Conservation (phyloP, 2,113 vertebrate species). For the Hystrix cristata region DNA sequence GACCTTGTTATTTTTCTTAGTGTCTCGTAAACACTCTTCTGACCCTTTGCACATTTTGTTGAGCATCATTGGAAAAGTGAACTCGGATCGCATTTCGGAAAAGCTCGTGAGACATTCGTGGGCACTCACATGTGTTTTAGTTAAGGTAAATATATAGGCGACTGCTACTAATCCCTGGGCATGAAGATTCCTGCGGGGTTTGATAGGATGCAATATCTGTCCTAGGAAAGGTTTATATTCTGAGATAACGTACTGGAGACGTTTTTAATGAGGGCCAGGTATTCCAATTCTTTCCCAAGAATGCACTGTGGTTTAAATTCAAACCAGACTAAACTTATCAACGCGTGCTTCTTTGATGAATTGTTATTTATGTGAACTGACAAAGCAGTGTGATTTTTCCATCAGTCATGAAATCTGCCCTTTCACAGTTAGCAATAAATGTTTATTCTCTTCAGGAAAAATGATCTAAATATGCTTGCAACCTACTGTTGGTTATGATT, state of each 20-base stretch:
- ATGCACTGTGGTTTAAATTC: constrained; percentile 83
- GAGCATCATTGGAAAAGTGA: not conserved
- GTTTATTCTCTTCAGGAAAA: constrained; percentile 72
- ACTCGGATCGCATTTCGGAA: constrained; percentile 9
- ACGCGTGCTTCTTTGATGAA: constrained; percentile 83
- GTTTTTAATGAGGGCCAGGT: constrained; percentile 81
- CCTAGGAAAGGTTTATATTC: constrained; percentile 68
- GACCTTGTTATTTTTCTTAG: not conserved
- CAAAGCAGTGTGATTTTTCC: constrained; percentile 81
- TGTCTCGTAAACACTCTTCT: not conserved
- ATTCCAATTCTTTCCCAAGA: constrained; percentile 82
- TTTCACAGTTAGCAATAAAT: constrained; percentile 77
- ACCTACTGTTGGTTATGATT: constrained; percentile 62
- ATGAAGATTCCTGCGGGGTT: constrained; percentile 75
- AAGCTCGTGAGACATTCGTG: not conserved
- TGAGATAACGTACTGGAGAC: constrained; percentile 75
- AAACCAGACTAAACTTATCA: constrained; percentile 80
- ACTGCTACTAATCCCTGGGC: constrained; percentile 53
- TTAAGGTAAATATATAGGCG: constrained; percentile 28
- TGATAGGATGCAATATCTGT: constrained; percentile 72
- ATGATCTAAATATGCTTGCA: constrained; percentile 65
- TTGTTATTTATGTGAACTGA: constrained; percentile 85
- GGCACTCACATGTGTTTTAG: not conserved
- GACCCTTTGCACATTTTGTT: constrained; percentile 6
- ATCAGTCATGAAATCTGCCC: constrained; percentile 58